These are phyloP conservation scores for Heloderma charlesbogerti DNA, from an alignment of 2,113 vertebrate species.

Conservation along the genomic window DNA sequence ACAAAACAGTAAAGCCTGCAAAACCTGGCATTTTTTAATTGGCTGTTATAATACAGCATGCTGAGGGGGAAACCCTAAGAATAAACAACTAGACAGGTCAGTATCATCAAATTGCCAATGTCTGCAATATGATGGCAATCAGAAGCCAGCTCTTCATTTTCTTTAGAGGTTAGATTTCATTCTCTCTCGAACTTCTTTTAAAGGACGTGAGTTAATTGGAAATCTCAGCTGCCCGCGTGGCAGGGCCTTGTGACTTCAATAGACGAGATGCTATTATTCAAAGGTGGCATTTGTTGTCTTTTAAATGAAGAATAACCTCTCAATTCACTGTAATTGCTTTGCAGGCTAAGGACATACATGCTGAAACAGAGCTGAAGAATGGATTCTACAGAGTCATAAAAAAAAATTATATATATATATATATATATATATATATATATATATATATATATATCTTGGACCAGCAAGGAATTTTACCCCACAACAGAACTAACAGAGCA, in stretches of 20 bases:
- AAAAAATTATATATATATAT: no score
- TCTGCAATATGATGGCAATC: background rate
- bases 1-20: background rate
- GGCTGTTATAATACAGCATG: background rate
- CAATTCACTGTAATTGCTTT: conserved; percentile 11
- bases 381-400: background rate
- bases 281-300: background rate
- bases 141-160: conserved; percentile 28
- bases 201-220: conserved; percentile 43
- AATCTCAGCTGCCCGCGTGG: conserved; percentile 15
- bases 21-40: conserved; percentile 4
- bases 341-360: background rate
- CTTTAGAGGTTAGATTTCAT: conserved; percentile 11
- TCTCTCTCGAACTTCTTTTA: conserved; percentile 7
- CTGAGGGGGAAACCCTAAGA: background rate
- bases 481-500: background rate
- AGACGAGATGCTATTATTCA: conserved; percentile 45
- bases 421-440: no score
- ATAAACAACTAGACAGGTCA: background rate
- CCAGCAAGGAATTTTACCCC: background rate
- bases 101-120: background rate
- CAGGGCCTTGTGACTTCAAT: conserved; percentile 21
- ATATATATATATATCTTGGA: background rate
- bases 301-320: conserved; percentile 9
- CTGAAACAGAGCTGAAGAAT: background rate